These are phyloP conservation scores for Gallinago solitaria DNA, from an alignment of 2,797 vertebrate species.

Conservation along the genomic window DNA sequence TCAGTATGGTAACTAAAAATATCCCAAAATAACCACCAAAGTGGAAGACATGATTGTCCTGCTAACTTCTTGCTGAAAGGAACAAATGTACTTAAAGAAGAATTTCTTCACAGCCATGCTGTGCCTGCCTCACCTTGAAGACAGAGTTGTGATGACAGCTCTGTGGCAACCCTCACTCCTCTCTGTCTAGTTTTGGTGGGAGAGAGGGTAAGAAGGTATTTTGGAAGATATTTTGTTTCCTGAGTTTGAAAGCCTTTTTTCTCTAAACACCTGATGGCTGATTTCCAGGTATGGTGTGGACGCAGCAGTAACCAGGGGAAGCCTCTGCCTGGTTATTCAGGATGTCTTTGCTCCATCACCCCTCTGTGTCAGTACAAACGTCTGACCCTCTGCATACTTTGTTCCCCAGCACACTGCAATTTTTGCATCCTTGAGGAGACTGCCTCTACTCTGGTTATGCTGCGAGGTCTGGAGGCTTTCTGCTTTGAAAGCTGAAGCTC, in stretches of 20 bases:
- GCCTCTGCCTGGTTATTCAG: not conserved
- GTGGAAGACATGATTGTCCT: not conserved
- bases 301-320: not conserved
- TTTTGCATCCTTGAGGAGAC: not conserved
- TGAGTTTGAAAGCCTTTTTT: not conserved
- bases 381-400: not conserved
- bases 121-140: not conserved
- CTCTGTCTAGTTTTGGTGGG: not conserved
- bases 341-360: not conserved
- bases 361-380: not conserved
- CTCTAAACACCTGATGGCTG: not conserved
- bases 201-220: not conserved
- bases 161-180: not conserved
- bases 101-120: not conserved
- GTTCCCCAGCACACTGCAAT: not conserved
- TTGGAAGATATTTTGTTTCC: not conserved
- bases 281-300: not conserved
- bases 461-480: not conserved
- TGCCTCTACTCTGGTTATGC: not conserved
- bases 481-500: not conserved
- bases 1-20: not conserved
- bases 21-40: not conserved
- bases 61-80: not conserved
- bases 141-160: fast-evolving
- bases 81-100: not conserved